These are phyloP conservation scores for Oxyruncus cristatus DNA, from an alignment of 2,113 vertebrate species.

Conservation along the genomic window DNA sequence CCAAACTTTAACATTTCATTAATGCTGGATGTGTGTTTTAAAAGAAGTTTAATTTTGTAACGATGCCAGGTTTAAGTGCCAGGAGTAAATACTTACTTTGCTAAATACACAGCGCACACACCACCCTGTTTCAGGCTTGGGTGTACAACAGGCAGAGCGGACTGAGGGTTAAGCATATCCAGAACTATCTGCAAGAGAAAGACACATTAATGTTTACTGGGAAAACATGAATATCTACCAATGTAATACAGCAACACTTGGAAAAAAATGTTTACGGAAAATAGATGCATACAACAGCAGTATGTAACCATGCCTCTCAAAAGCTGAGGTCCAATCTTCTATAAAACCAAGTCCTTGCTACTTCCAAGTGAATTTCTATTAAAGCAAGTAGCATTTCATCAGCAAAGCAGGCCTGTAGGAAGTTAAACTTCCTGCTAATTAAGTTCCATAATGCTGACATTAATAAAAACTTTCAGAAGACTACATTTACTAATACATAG, in stretches of 20 bases:
- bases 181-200: conserved; percentile 76
- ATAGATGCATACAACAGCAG: not conserved
- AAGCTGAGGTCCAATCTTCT: not conserved
- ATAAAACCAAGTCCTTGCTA: not conserved
- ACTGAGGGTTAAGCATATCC: conserved; percentile 85
- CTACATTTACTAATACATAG: not conserved
- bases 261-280: not conserved
- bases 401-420: not conserved
- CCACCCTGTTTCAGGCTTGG: conserved; percentile 82
- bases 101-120: conserved; percentile 85
- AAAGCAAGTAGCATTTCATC: not conserved
- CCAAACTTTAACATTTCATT: not conserved
- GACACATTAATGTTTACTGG: not conserved
- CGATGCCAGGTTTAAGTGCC: not conserved
- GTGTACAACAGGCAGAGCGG: conserved; percentile 76
- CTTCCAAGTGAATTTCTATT: not conserved
- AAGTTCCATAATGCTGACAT: not conserved
- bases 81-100: conserved; percentile 82
- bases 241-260: not conserved
- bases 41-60: not conserved
- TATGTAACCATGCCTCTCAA: not conserved
- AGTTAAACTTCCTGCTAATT: not conserved
- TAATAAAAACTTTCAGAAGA: not conserved
- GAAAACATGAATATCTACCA: not conserved
- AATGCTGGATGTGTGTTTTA: not conserved